Evolutionary conservation across 2,113 vertebrate species (phyloP), one percentile per base, ranked within the genome.

Genomic region (Oncorhynchus nerka): DNA sequence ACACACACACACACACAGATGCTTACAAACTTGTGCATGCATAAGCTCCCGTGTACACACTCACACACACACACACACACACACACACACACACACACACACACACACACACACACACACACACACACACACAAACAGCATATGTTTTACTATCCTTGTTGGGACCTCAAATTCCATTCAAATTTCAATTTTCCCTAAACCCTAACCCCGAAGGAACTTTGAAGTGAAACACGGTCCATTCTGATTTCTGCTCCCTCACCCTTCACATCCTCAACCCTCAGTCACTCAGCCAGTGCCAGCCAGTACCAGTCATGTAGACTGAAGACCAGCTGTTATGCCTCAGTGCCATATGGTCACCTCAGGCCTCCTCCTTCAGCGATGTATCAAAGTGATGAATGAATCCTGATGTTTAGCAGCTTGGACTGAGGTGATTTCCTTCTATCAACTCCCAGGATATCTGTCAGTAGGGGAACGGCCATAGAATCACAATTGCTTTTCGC

Each of bases 261-360:
- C 26, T 26, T 73, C 9, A 34, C 49, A 51, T 51, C 11, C 11
- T 51, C 11, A 4, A 28, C 15, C 28, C 45, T 3, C 26, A 49
- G 61, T 19, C 15, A 20, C 12, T 57, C 30, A 61, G 59, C 9
- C 59, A n/a, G 57, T 12, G 32, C 32, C 61, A 24, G 72, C 20
- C 61, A 74, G 70, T 22, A 26, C 8, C 30, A 11, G 26, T 19
- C 5, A n/a, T 51, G 20, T 20, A 22, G n/a, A 32, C 9, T 19
- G n/a, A 26, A n/a, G 12, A 57, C 24, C 70, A 61, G 70, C 70
- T 72, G 70, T 32, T 30, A 5, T 39, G 15, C 26, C 28, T 22
- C 71, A n/a, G 7, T 20, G 28, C 71, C 71, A 73, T 32, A 13
- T 61, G 71, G 71, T 32, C 71, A 32, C 26, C 71, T 12, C 57